phyloP scores from a whole-genome alignment of 2,888 invertebrate species.

The Eupithecia vulgata region DNA sequence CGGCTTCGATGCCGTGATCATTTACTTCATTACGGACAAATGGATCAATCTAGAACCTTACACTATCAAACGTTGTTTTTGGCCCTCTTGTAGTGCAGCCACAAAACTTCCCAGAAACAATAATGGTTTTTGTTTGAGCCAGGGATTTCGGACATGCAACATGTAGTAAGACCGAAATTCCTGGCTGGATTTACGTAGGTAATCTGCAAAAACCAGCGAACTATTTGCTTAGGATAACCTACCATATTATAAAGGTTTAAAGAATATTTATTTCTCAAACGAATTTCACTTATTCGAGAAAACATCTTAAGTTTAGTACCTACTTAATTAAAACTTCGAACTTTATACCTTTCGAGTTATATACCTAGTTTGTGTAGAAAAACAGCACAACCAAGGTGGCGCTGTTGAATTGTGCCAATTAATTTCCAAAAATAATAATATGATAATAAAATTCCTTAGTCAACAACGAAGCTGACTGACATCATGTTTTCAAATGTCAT shows the following conservation, averaged over 20 bases:
- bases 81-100: neutral
- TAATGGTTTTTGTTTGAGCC: neutral
- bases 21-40: neutral
- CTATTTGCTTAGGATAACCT: neutral
- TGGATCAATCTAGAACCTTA: conserved; percentile 2
- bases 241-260: too few relatives aligned
- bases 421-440: neutral
- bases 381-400: neutral
- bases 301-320: too few relatives aligned
- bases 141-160: neutral
- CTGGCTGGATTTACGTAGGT: too few relatives aligned
- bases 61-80: neutral
- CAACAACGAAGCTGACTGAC: conserved; percentile 23
- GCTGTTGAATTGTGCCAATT: neutral
- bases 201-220: neutral
- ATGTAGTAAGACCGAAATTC: too few relatives aligned
- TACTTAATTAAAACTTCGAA: too few relatives aligned
- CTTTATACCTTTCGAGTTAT: too few relatives aligned
- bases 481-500: conserved; percentile 27
- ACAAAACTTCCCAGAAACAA: neutral
- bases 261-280: too few relatives aligned
- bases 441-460: conserved; percentile 1
- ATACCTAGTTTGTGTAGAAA: neutral
- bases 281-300: too few relatives aligned
- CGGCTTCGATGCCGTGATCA: neutral